Conservation (phyloP, 2,113 vertebrate species). For the Lamprologus callipterus region DNA sequence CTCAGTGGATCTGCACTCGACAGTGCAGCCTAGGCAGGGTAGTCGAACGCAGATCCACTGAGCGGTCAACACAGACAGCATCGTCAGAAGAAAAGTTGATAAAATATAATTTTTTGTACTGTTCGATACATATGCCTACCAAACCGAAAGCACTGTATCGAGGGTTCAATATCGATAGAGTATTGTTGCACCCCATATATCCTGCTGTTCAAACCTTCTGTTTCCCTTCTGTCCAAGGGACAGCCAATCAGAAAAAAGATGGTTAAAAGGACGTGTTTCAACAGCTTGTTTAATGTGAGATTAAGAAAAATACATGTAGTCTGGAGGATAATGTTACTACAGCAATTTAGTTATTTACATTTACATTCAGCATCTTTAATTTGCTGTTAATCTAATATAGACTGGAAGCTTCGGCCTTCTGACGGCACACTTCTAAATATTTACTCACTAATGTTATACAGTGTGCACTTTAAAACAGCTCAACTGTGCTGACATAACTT, state of each 20-base stretch:
- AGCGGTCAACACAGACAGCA: neutral
- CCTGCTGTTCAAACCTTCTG: neutral
- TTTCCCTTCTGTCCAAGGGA: neutral
- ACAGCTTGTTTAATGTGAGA: neutral
- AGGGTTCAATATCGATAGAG: neutral
- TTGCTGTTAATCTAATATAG: neutral
- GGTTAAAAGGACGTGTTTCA: neutral
- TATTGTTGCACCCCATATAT: neutral
- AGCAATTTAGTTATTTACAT: neutral
- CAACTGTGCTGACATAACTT: neutral
- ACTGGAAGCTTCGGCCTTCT: neutral
- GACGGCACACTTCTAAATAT: neutral
- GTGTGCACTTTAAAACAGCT: neutral
- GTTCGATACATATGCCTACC: neutral
- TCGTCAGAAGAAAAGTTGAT: too few relatives aligned
- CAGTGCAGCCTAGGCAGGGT: too few relatives aligned
- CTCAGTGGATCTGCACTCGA: too few relatives aligned
- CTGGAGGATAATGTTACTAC: neutral
- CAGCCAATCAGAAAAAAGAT: neutral
- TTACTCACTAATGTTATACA: neutral
- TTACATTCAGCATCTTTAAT: neutral
- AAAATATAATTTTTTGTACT: accelerated
- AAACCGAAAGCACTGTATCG: neutral
- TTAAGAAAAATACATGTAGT: neutral
- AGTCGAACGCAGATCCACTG: neutral